Evolutionary conservation across 2,113 vertebrate genomes (phyloP), one percentile per base, ranked within the genome.

Genomic region (Hippocampus mohnikei): DNA sequence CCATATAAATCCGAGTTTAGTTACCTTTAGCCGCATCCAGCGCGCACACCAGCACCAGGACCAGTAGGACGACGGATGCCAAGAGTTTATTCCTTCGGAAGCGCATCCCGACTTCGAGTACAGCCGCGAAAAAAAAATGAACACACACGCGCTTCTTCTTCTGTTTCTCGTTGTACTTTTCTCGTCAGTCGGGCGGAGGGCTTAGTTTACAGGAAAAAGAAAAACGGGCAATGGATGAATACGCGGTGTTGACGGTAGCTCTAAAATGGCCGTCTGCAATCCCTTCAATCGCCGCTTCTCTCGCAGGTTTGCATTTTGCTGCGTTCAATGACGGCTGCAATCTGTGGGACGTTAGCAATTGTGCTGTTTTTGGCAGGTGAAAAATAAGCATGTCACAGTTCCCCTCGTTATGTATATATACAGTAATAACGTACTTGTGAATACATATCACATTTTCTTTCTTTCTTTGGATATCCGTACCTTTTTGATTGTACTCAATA

Each of bases 181-280:
- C 55, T 71, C 60, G 77, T 74, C 83, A 71, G 72, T 77, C 73
- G 50, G 76, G 66, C 71, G 61, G 46, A 74, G 55, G 67, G 67
- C 67, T 76, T 78, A 33, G 76, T 70, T 66, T 23, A 78, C 56
- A 76, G 70, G 67, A 80, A 86, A 40, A 74, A 87, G 88, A 6
- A n/a, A 8, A 3, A 10, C 3, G 89, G 88, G 87, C 91, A 85
- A 84, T 70, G 81, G 88, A 91, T 91, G 86, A 79, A 80, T 74
- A 78, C 84, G 46, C 73, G 67, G 81, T 85, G 84, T 85, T 77
- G 74, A 79, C 81, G 85, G 87, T 79, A 85, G 86, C 79, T 89
- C 90, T 93, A 94, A 94, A 88, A 94, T 94, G 93, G 93, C 92
- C 91, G 93, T 88, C 85, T 73, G 73, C 85, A 84, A 33, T 90